phyloP scores from a whole-genome alignment of 2,888 invertebrate species.

The Choristoneura rosaceana region DNA sequence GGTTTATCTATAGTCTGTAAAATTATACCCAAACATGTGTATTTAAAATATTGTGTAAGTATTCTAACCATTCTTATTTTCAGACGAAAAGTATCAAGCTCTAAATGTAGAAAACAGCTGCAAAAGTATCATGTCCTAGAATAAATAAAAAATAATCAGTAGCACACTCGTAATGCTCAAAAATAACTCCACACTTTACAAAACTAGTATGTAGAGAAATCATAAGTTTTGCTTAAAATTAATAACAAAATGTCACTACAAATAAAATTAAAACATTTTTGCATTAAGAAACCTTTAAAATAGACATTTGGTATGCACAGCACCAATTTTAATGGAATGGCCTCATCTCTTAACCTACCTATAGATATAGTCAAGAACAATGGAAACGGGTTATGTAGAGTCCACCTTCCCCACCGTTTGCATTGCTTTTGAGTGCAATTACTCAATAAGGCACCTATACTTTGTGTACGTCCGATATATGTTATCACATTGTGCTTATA shows the following conservation, averaged over 20 bases:
- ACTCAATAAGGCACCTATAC: conserved; percentile 58
- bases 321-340: conserved; percentile 26
- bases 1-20: no score
- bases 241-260: not conserved
- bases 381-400: not conserved
- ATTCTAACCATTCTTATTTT: not conserved
- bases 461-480: conserved; percentile 45
- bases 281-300: conserved; percentile 5
- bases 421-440: conserved; percentile 32
- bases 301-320: conserved; percentile 13
- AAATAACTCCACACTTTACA: not conserved
- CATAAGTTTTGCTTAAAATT: not conserved
- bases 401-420: not conserved
- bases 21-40: no score
- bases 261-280: not conserved
- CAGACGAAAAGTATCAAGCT: not conserved
- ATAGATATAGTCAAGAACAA: not conserved
- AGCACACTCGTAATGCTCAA: not conserved
- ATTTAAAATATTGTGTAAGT: no score
- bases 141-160: not conserved
- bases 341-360: not conserved
- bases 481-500: conserved; percentile 64
- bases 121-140: not conserved
- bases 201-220: not conserved
- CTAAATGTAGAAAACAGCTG: no score